Conservation (phyloP, 2,888 invertebrate genomes). For the Drosophila testacea region DNA sequence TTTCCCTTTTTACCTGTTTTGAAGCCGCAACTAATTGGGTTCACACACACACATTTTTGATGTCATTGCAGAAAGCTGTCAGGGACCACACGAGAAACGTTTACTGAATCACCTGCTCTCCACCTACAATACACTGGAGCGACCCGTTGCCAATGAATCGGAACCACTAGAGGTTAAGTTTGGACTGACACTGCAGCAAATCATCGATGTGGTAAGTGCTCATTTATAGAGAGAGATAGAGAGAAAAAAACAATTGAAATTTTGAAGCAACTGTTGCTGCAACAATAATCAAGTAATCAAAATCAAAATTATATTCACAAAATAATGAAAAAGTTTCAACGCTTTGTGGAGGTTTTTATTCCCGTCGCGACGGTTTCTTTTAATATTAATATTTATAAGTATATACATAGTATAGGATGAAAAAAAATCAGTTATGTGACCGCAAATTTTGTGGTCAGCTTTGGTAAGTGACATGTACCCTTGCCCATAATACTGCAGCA, state of each 20-base stretch:
- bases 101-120: constrained; percentile 93
- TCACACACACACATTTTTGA: constrained; percentile 12
- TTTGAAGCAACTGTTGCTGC: constrained; percentile 26
- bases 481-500: constrained; percentile 44
- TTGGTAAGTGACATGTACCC: constrained; percentile 93
- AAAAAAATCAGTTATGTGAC: constrained; percentile 97
- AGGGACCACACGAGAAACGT: constrained; percentile 95
- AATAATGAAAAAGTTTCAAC: constrained; percentile 29
- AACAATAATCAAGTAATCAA: constrained; percentile 32
- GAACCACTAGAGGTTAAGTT: constrained; percentile 96
- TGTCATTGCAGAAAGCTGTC: constrained; percentile 90
- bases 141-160: constrained; percentile 96
- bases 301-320: constrained; percentile 20
- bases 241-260: constrained; percentile 18
- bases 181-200: constrained; percentile 96
- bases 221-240: constrained; percentile 14
- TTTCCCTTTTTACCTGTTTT: neutral
- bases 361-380: constrained; percentile 33
- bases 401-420: constrained; percentile 85
- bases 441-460: constrained; percentile 97
- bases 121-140: constrained; percentile 94
- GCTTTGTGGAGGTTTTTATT: constrained; percentile 17
- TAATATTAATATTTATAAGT: constrained; percentile 10
- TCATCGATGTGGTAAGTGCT: constrained; percentile 96
- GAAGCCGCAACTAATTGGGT: constrained; percentile 41